Base-by-base conservation (phyloP, 2,888 invertebrate species). In the Limnephilus lunatus region DNA sequence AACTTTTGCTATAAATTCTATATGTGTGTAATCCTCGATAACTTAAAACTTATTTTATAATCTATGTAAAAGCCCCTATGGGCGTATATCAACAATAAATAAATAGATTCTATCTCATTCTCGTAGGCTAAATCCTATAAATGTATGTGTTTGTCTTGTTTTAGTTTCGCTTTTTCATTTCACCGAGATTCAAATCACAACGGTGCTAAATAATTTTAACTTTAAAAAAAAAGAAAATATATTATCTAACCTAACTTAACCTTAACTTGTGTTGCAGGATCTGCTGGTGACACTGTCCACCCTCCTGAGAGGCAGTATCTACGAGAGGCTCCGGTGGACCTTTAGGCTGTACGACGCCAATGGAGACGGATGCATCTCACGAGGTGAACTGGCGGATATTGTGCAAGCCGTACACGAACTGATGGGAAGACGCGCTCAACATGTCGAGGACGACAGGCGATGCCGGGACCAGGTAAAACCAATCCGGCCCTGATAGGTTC, bases 271-370 rank as follows among this genome's bases (percentile, higher is more conserved):
- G 30, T 95, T 95, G 12, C 96, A 99, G 99, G 99, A 99, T 95
- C 97, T 99, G 94, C 97, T 99, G 94, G 98, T 99, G 94, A 99
- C 99, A 44, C 96, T 99, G 81, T 99, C 99, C 12, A 98, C 99
- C 1, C 96, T 99, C 89, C 97, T 99, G 90, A 97, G 99, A 14
- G 99, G 99, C 9, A 98, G 98, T 1, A 98, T 99, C 35, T 98
- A 99, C 95, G 99, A 99, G 95, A 98, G 99, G 93, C 97, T 99
- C 86, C 97, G 98, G 94, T 99, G 99, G 99, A 99, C 99, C 30
- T 99, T 99, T 96, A 98, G 98, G 94, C 96, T 99, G 92, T 99
- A 99, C 95, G 99, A 99, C 95, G 97, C 99, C 93, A 99, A 99
- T 95, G 99, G 98, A 0, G 99, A 99, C 95, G 99, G 99, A 0